These are phyloP conservation scores for Lophochroa leadbeateri DNA, from an alignment of 2,113 vertebrate species.

Conservation along the genomic window DNA sequence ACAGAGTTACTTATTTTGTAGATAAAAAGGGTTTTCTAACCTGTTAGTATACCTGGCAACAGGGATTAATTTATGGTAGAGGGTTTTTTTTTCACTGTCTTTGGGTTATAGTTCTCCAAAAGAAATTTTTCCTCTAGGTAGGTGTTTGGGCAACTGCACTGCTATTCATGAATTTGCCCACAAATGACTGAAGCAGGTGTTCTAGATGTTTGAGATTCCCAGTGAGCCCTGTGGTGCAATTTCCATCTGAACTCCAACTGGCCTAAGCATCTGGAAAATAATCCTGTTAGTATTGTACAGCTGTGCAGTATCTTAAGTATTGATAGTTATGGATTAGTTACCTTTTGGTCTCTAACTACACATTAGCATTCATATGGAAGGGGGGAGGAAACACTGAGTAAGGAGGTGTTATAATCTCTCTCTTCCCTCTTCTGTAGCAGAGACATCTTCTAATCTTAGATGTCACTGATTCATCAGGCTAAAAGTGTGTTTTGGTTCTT, in stretches of 20 bases:
- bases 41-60: not conserved
- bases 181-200: not conserved
- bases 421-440: not conserved
- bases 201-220: not conserved
- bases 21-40: not conserved
- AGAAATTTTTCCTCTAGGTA: not conserved
- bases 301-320: not conserved
- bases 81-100: not conserved
- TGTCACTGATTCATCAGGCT: not conserved
- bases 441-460: not conserved
- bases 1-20: not conserved
- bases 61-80: not conserved
- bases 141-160: not conserved
- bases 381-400: no score
- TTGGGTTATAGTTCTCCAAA: not conserved
- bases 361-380: not conserved
- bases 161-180: not conserved
- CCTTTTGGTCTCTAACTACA: not conserved
- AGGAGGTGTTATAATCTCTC: not conserved
- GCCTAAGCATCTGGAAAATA: not conserved
- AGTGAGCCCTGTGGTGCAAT: not conserved
- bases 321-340: not conserved
- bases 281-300: not conserved
- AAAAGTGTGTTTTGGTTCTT: not conserved
- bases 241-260: not conserved